These are phyloP conservation scores for Tiphia femorata DNA, from an alignment of 2,888 invertebrate species.

Conservation along the genomic window DNA sequence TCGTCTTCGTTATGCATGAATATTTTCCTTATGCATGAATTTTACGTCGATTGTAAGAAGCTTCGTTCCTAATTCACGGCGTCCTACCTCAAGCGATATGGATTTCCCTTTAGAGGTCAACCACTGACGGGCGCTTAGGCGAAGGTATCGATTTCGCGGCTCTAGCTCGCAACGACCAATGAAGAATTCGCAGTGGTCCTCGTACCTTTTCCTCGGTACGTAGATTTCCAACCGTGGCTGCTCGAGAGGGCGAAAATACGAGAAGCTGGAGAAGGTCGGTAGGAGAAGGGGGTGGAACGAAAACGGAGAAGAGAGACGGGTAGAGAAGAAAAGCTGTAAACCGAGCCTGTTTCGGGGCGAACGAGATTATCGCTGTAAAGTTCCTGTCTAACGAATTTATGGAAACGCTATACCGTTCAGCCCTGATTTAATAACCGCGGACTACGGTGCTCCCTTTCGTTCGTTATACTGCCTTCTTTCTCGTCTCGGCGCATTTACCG, in stretches of 20 bases:
- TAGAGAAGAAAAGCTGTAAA: constrained; percentile 20
- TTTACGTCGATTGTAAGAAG: no score
- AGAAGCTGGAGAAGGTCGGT: not conserved
- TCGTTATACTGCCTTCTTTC: not conserved
- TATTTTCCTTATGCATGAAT: no score
- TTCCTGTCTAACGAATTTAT: constrained; percentile 43
- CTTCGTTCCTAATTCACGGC: no score
- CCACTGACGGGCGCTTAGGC: no score
- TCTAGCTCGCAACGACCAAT: no score
- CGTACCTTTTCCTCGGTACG: not conserved
- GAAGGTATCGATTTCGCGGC: no score
- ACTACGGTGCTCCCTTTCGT: constrained; percentile 14
- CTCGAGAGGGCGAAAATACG: no score
- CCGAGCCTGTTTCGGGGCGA: constrained; percentile 23
- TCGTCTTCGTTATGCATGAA: no score
- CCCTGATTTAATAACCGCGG: constrained; percentile 40
- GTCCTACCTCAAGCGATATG: no score
- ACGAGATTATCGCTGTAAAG: constrained; percentile 42
- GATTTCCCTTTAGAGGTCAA: no score
- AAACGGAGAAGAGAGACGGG: not conserved
- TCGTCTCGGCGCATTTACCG: not conserved
- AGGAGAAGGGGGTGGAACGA: not conserved
- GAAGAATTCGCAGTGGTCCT: not conserved
- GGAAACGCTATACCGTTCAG: constrained; percentile 37
- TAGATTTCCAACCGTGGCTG: not conserved